Evolutionary conservation across 2,888 invertebrate species (phyloP), one percentile per base, ranked within the genome.

Genomic region (Apeira syringaria): DNA sequence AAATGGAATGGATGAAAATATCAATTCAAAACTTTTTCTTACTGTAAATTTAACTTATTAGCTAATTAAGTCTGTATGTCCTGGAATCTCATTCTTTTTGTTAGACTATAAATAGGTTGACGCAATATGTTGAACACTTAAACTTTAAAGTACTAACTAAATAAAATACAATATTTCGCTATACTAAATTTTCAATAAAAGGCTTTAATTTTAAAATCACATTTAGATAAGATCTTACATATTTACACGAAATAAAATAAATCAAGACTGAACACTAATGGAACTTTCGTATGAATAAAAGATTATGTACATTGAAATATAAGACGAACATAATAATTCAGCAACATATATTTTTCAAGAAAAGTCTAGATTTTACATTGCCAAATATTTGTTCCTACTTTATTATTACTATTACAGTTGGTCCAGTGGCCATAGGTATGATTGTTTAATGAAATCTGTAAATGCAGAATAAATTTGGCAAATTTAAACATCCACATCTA

Each of bases 141-240:
- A 43, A 34, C 43, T 32, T 50, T 53, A 26, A 43, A 46, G 13
- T 32, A 44, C 34, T 38, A 41, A 32, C 24, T 43, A 48, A 28
- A 39, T 50, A 53, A 50, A 51, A 49, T 45, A 47, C 33, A 50
- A 29, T 40, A 46, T 40, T 48, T 47, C 41, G 45, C n/a, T n/a
- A n/a, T n/a, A 52, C 39, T 41, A 34, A 53, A 45, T 40, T 44
- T 50, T 22, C 10, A 37, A 22, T 28, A 38, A 47, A 46, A 48
- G 48, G 54, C 56, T 58, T 64, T 66, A 22, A 51, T 64, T 69
- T 66, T 57, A 59, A 71, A 70, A 75, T 77, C 71, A 74, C 73
- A 64, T 65, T 66, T 57, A 70, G 61, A 72, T 56, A 70, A 70
- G 68, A 75, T 64, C 71, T 75, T 81, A 81, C 80, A 81, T 81